phyloP scores from a whole-genome alignment of 2,888 invertebrate species.

The Acholoe squamosa region DNA sequence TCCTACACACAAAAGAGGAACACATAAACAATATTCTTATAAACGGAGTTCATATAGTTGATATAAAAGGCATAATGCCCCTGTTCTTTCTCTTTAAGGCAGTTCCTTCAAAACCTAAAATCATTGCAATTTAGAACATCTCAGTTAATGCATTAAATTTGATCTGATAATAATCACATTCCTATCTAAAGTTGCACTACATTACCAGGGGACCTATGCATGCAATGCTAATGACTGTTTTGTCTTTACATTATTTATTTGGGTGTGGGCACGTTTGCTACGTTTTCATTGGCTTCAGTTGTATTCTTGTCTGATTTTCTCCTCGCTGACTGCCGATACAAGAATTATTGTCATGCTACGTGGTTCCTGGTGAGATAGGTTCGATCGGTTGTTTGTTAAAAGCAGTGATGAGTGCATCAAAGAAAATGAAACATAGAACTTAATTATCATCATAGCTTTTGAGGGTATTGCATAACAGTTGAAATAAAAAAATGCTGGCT shows the following conservation, averaged over 20 bases:
- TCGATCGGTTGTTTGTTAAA: background rate
- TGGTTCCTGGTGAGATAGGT: slow-evolving; percentile 24
- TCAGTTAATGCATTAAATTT: background rate
- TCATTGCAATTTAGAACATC: too few relatives aligned
- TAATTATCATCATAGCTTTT: too few relatives aligned
- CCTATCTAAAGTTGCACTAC: slow-evolving; percentile 34
- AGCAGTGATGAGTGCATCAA: background rate
- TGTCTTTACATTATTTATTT: background rate
- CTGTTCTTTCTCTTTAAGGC: background rate
- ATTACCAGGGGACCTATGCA: slow-evolving; percentile 31
- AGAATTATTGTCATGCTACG: slow-evolving; percentile 50
- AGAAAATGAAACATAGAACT: too few relatives aligned
- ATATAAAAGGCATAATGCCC: background rate
- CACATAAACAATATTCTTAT: background rate
- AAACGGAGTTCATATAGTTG: background rate
- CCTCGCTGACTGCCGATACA: slow-evolving; percentile 12
- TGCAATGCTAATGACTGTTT: slow-evolving; percentile 36
- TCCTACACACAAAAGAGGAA: background rate
- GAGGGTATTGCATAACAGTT: too few relatives aligned
- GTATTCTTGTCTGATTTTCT: background rate
- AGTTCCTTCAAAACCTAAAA: background rate
- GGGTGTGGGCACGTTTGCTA: slow-evolving; percentile 58
- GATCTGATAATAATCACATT: background rate
- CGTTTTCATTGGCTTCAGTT: slow-evolving; percentile 42
- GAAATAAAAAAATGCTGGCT: too few relatives aligned